phyloP scores from a whole-genome alignment of 2,797 vertebrate genomes.

The Sebastes matsubarae region DNA sequence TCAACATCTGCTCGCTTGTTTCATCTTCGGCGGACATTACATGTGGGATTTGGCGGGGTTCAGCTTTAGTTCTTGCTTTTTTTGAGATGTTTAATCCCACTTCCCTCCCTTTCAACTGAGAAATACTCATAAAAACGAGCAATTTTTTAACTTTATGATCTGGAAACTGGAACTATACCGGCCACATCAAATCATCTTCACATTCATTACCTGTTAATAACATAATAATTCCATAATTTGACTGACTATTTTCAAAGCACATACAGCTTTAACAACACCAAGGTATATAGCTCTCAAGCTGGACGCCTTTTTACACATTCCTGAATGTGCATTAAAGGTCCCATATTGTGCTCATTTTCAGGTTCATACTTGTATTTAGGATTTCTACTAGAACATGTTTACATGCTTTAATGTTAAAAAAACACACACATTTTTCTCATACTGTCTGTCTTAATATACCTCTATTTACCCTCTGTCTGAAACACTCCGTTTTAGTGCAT shows the following conservation, averaged over 20 bases:
- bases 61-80: slow-evolving; percentile 4
- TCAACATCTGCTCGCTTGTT: slow-evolving; percentile 38
- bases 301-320: neutral
- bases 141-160: neutral
- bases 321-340: neutral
- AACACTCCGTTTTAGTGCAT: too few species aligned
- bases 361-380: too few species aligned
- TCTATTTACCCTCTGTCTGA: too few species aligned
- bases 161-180: neutral
- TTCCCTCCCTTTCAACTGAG: neutral
- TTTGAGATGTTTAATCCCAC: neutral
- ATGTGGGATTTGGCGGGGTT: slow-evolving; percentile 14
- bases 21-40: slow-evolving; percentile 30
- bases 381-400: too few species aligned
- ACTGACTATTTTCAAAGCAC: neutral
- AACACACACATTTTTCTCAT: too few species aligned
- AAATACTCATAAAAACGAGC: neutral
- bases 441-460: too few species aligned
- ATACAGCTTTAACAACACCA: neutral
- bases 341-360: neutral
- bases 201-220: neutral
- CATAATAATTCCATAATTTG: neutral
- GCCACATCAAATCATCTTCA: neutral
- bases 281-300: neutral
- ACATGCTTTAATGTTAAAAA: too few species aligned